phyloP scores from a whole-genome alignment of 2,888 invertebrate genomes.

The Hydriomena furcata region DNA sequence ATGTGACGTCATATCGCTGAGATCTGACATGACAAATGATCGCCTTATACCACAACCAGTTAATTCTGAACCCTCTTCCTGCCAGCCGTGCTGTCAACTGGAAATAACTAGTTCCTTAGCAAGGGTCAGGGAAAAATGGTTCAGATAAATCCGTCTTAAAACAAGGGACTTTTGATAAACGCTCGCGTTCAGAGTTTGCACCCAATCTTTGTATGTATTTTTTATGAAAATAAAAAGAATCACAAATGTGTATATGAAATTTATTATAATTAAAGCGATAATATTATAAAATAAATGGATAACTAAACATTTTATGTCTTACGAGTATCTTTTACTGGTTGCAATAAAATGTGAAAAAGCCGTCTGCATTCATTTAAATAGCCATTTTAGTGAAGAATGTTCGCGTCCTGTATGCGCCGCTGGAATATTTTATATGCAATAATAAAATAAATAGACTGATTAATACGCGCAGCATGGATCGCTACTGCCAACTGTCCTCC shows the following conservation, averaged over 20 bases:
- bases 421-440: slow-evolving; percentile 72
- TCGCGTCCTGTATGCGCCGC: slow-evolving; percentile 53
- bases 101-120: slow-evolving; percentile 9
- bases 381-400: slow-evolving; percentile 56
- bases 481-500: slow-evolving; percentile 65
- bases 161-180: slow-evolving; percentile 62
- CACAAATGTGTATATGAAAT: background rate
- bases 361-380: slow-evolving; percentile 49
- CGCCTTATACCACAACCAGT: slow-evolving; percentile 48
- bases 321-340: background rate
- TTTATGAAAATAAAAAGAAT: slow-evolving; percentile 1
- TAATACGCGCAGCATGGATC: slow-evolving; percentile 74
- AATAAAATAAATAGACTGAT: slow-evolving; percentile 77
- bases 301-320: too few relatives aligned
- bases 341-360: slow-evolving; percentile 37
- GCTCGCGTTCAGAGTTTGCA: slow-evolving; percentile 35
- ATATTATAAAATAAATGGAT: too few relatives aligned
- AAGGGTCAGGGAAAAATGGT: slow-evolving; percentile 46
- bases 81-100: slow-evolving; percentile 7
- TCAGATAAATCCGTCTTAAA: slow-evolving; percentile 55
- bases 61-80: slow-evolving; percentile 39
- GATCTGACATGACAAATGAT: slow-evolving; percentile 80
- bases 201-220: slow-evolving; percentile 11
- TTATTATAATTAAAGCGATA: background rate
- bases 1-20: slow-evolving; percentile 64